These are phyloP conservation scores for Aphelinus certus DNA, from an alignment of 1,140 invertebrate species.

Conservation along the genomic window DNA sequence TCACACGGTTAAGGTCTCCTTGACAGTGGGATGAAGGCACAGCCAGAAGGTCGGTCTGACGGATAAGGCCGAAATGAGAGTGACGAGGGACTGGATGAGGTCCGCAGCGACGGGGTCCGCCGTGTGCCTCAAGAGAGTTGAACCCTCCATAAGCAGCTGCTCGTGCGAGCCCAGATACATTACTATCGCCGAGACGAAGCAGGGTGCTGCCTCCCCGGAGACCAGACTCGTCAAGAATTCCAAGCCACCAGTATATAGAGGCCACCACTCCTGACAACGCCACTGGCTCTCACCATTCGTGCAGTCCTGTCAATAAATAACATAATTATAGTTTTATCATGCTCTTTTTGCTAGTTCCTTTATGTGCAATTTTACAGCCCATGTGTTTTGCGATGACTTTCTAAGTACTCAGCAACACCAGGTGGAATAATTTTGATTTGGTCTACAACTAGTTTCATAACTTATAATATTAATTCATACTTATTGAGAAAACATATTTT, in stretches of 20 bases:
- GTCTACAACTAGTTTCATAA: no score
- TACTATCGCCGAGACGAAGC: constrained; percentile 47
- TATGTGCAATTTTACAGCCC: no score
- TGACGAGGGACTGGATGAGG: constrained; percentile 61
- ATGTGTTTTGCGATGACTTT: no score
- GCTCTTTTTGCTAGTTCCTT: no score
- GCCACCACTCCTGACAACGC: constrained; percentile 64
- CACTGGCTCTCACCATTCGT: constrained; percentile 49
- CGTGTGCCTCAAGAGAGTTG: constrained; percentile 59
- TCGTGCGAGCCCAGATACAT: constrained; percentile 61
- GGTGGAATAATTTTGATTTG: no score
- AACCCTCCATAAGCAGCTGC: constrained; percentile 56
- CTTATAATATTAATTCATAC: no score
- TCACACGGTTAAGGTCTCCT: constrained; percentile 59
- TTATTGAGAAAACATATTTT: no score
- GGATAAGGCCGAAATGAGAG: constrained; percentile 58
- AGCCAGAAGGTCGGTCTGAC: constrained; percentile 57
- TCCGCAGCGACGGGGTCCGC: constrained; percentile 61
- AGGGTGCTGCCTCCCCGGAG: constrained; percentile 46
- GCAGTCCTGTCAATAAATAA: constrained; percentile 44
- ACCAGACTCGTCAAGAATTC: constrained; percentile 59
- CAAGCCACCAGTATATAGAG: constrained; percentile 58
- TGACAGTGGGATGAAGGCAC: constrained; percentile 53
- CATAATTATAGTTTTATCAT: no score
- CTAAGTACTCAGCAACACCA: no score